These are phyloP conservation scores for Schrankia costaestrigalis DNA, from an alignment of 2,888 invertebrate genomes.

Conservation along the genomic window DNA sequence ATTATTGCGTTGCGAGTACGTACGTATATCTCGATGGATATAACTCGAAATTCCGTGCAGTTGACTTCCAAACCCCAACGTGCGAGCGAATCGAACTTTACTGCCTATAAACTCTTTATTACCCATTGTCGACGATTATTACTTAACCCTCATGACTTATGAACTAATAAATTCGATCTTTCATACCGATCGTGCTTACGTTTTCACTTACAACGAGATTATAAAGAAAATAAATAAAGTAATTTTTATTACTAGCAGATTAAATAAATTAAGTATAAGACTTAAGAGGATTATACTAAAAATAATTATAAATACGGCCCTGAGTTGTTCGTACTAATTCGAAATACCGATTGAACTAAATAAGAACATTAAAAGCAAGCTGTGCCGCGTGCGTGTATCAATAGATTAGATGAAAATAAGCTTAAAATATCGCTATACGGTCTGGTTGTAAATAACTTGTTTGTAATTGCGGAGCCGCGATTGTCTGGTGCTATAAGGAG, in stretches of 20 bases:
- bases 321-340: constrained; percentile 29
- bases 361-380: constrained; percentile 36
- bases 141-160: constrained; percentile 79
- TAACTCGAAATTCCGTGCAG: constrained; percentile 53
- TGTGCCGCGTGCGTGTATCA: constrained; percentile 49
- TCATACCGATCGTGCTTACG: constrained; percentile 58
- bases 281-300: no score
- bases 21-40: constrained; percentile 28
- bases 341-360: constrained; percentile 36
- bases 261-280: no score
- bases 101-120: constrained; percentile 78
- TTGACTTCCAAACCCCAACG: constrained; percentile 57
- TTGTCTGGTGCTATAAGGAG: constrained; percentile 49
- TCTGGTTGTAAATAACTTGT: constrained; percentile 58
- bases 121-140: constrained; percentile 79
- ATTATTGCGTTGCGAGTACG: constrained; percentile 42
- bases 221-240: constrained; percentile 33
- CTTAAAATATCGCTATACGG: constrained; percentile 55
- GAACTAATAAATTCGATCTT: constrained; percentile 77
- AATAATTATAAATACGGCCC: constrained; percentile 33
- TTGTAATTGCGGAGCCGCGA: constrained; percentile 56
- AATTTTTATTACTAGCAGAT: constrained; percentile 33
- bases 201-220: constrained; percentile 42
- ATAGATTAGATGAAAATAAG: constrained; percentile 56
- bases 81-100: constrained; percentile 74